A percentile compares a stretch with the other conserved stretches of the same genome.
Evolutionary conservation across 2,888 invertebrate species (phyloP).

Genomic region (Eretmocerus hayati): DNA sequence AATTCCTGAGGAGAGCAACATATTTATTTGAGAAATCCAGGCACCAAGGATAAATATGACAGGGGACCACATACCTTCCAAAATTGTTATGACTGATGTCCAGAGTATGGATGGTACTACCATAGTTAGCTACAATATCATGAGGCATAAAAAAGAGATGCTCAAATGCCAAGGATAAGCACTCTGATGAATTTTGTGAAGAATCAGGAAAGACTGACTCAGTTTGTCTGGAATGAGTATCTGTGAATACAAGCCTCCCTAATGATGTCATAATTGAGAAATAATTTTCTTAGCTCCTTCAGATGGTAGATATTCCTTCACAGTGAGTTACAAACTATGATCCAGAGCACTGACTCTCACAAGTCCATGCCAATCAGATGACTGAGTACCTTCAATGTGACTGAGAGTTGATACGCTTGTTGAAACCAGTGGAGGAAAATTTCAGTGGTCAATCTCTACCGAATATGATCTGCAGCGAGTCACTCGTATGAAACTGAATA

Average conservation of each 20-base stretch:
- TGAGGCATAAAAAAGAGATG: slow-evolving; percentile 40
- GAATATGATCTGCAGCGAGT: too few relatives aligned
- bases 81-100: slow-evolving; percentile 43
- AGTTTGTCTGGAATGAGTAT: slow-evolving; percentile 35
- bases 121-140: slow-evolving; percentile 39
- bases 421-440: too few relatives aligned
- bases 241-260: slow-evolving; percentile 40
- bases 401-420: too few relatives aligned
- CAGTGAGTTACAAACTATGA: too few relatives aligned
- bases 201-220: slow-evolving; percentile 25
- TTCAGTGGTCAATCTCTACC: too few relatives aligned
- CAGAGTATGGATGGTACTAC: slow-evolving; percentile 31
- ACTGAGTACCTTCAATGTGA: too few relatives aligned
- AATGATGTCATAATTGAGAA: slow-evolving; percentile 40
- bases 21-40: neutral
- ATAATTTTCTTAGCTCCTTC: slow-evolving; percentile 29
- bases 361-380: too few relatives aligned
- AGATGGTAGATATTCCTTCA: slow-evolving; percentile 29
- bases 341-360: too few relatives aligned
- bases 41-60: neutral
- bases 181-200: slow-evolving; percentile 28
- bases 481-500: too few relatives aligned
- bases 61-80: slow-evolving; percentile 34
- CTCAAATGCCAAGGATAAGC: slow-evolving; percentile 40
- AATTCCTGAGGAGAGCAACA: slow-evolving; percentile 51